phyloP scores from a whole-genome alignment of 1,140 invertebrate genomes.

The Pogonomyrmex barbatus region DNA sequence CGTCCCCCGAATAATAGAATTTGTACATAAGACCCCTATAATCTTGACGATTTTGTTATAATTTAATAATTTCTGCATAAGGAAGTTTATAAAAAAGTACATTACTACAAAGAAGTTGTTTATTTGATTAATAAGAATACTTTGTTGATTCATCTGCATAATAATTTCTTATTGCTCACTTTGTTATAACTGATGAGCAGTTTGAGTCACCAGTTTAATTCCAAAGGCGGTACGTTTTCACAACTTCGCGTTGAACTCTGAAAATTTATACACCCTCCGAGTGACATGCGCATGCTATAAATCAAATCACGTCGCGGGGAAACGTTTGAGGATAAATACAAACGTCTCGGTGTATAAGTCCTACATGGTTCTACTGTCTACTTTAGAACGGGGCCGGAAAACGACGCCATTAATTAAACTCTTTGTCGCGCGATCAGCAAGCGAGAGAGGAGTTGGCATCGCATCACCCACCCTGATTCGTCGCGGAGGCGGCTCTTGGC shows the following conservation, averaged over 20 bases:
- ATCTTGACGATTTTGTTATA: background rate
- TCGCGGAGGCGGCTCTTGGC: slow-evolving; percentile 48
- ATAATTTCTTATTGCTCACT: background rate
- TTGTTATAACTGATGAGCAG: background rate
- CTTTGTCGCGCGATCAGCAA: slow-evolving; percentile 45
- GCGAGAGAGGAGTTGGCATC: slow-evolving; percentile 35
- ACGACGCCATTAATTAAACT: slow-evolving; percentile 59
- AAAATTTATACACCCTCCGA: slow-evolving; percentile 49
- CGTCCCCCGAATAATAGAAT: background rate
- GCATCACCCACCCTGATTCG: slow-evolving; percentile 56
- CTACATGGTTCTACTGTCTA: slow-evolving; percentile 5
- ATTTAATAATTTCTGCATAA: background rate
- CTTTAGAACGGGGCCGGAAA: slow-evolving; percentile 37
- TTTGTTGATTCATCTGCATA: background rate
- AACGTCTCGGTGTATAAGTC: slow-evolving; percentile 45
- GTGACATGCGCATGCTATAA: slow-evolving; percentile 53
- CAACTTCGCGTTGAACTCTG: background rate
- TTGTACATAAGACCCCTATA: background rate
- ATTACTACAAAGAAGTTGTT: background rate
- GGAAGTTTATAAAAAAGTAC: background rate
- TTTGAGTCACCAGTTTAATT: background rate
- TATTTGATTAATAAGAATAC: background rate
- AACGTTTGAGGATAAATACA: slow-evolving; percentile 49
- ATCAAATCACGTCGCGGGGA: slow-evolving; percentile 35
- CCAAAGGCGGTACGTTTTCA: slow-evolving; percentile 11